phyloP scores from a whole-genome alignment of 2,888 invertebrate species.

The Drosophila anomelani region DNA sequence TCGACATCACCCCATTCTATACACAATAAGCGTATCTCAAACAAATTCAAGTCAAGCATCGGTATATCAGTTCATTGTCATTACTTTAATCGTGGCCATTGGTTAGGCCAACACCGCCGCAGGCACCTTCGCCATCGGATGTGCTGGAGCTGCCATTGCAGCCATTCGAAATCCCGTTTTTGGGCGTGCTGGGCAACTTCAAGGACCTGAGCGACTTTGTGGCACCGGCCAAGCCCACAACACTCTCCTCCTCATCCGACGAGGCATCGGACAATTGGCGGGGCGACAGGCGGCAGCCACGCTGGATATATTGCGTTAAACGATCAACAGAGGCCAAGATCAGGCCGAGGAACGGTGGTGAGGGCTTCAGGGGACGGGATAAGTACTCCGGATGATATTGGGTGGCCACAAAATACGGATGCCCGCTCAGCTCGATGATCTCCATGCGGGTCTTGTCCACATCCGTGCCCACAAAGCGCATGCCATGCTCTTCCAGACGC shows the following conservation, averaged over 20 bases:
- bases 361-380: slow-evolving; percentile 95
- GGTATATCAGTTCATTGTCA: slow-evolving; percentile 17
- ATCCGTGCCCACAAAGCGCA: slow-evolving; percentile 95
- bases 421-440: slow-evolving; percentile 93
- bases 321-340: slow-evolving; percentile 95
- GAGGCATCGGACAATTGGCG: slow-evolving; percentile 91
- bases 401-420: slow-evolving; percentile 97
- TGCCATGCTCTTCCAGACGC: slow-evolving; percentile 91
- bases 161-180: slow-evolving; percentile 29
- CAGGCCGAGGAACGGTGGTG: slow-evolving; percentile 97
- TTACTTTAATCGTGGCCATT: slow-evolving; percentile 31
- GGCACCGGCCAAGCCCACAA: slow-evolving; percentile 26
- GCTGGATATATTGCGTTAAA: slow-evolving; percentile 89
- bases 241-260: slow-evolving; percentile 85
- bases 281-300: slow-evolving; percentile 91
- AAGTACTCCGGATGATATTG: slow-evolving; percentile 99
- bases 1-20: slow-evolving; percentile 15
- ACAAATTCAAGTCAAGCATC: slow-evolving; percentile 1
- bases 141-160: slow-evolving; percentile 22
- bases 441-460: slow-evolving; percentile 96
- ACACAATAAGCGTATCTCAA: slow-evolving; percentile 13
- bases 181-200: neutral
- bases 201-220: slow-evolving; percentile 39
- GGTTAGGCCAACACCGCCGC: slow-evolving; percentile 7
- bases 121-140: slow-evolving; percentile 41